These are phyloP conservation scores for Enteromius treurensis DNA, from an alignment of 2,797 vertebrate genomes.

Conservation along the genomic window DNA sequence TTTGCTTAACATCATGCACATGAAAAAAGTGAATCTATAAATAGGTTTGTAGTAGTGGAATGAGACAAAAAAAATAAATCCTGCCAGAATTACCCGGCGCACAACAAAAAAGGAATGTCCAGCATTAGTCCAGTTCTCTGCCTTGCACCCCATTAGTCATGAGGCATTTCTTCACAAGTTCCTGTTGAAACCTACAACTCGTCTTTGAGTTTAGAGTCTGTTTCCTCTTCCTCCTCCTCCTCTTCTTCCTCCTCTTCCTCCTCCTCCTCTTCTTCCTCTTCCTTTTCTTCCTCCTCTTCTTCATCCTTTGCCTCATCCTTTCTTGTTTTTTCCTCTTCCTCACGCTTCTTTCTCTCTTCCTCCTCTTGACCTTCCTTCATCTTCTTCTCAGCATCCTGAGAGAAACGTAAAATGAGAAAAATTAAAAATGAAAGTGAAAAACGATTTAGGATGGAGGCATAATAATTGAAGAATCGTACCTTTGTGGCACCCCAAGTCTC, in stretches of 20 bases:
- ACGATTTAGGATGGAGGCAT: not conserved
- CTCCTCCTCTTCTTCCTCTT: constrained; percentile 60
- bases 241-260: constrained; percentile 63
- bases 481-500: constrained; percentile 83
- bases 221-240: constrained; percentile 68
- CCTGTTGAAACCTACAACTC: constrained; percentile 77
- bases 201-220: constrained; percentile 78
- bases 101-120: constrained; percentile 58
- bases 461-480: constrained; percentile 63
- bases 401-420: not conserved
- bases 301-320: constrained; percentile 72
- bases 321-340: constrained; percentile 80
- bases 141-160: constrained; percentile 28
- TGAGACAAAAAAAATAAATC: constrained; percentile 39
- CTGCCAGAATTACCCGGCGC: constrained; percentile 39
- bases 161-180: constrained; percentile 52
- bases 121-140: constrained; percentile 48
- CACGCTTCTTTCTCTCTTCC: constrained; percentile 80
- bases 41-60: constrained; percentile 49
- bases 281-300: constrained; percentile 58
- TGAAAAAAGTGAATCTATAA: constrained; percentile 49
- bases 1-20: constrained; percentile 39
- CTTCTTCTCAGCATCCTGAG: constrained; percentile 79
- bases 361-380: constrained; percentile 83
- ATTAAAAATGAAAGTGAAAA: not conserved